Evolutionary conservation across 2,888 invertebrate genomes (phyloP).

Genomic region (Scotopteryx bipunctaria): DNA sequence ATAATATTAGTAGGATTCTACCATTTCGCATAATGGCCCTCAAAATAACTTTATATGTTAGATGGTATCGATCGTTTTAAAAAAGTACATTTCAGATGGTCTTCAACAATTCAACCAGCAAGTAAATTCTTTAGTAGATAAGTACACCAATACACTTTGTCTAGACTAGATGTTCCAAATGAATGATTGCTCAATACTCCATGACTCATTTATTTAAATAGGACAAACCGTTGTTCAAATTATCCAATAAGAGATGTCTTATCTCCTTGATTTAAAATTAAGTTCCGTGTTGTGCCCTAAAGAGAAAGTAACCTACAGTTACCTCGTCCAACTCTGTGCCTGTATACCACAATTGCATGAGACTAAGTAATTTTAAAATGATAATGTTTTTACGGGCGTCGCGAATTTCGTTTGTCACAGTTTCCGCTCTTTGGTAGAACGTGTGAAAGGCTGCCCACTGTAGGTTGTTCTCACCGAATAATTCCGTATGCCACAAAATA

Average conservation of each 20-base stretch:
- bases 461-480: conserved; percentile 35
- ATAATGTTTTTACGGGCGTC: conserved; percentile 11
- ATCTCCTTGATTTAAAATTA: not conserved
- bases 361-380: conserved; percentile 3
- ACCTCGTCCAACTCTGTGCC: not conserved
- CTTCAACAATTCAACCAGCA: too few relatives aligned
- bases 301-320: conserved; percentile 8
- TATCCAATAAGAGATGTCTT: not conserved
- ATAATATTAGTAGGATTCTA: too few relatives aligned
- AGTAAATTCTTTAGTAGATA: too few relatives aligned
- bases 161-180: not conserved
- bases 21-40: too few relatives aligned
- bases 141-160: too few relatives aligned
- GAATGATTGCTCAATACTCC: not conserved
- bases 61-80: too few relatives aligned
- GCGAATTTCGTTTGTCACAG: conserved; percentile 26
- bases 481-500: conserved; percentile 26
- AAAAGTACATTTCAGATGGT: too few relatives aligned
- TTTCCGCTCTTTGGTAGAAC: conserved; percentile 44
- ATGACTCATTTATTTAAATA: not conserved
- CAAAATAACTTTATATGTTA: too few relatives aligned
- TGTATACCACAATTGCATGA: not conserved
- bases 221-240: not conserved
- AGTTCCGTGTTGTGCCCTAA: not conserved
- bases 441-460: conserved; percentile 52